Evolutionary conservation across 2,113 vertebrate genomes (phyloP).

Genomic region (Gambusia affinis): DNA sequence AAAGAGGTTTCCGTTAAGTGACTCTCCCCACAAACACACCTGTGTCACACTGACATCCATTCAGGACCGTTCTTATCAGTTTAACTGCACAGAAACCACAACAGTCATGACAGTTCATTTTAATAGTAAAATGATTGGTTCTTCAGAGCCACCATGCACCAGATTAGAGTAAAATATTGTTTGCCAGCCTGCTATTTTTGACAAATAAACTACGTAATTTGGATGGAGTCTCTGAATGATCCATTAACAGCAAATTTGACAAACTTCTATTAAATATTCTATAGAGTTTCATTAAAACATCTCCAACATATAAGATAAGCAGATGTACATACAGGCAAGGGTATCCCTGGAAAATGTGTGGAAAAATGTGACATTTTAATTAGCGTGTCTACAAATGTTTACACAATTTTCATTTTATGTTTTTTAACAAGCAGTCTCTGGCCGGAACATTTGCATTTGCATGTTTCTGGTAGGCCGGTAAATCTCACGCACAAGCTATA

Average conservation of each 20-base stretch:
- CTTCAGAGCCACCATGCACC: not conserved
- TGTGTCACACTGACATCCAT: conserved; percentile 32
- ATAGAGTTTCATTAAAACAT: too few relatives aligned
- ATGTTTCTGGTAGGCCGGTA: too few relatives aligned
- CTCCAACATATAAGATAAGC: too few relatives aligned
- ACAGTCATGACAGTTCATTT: not conserved
- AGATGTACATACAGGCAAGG: too few relatives aligned
- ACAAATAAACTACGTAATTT: not conserved
- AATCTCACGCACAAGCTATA: too few relatives aligned
- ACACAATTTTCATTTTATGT: too few relatives aligned
- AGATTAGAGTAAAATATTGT: not conserved
- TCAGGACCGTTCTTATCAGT: not conserved
- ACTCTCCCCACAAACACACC: conserved; percentile 29
- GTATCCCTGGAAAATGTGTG: too few relatives aligned
- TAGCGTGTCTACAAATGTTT: too few relatives aligned
- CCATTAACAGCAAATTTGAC: not conserved
- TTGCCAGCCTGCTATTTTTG: not conserved
- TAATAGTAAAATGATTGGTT: not conserved
- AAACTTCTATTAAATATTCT: not conserved
- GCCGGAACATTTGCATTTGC: too few relatives aligned
- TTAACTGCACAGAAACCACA: conserved; percentile 5
- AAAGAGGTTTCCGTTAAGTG: not conserved
- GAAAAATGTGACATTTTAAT: too few relatives aligned
- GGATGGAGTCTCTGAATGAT: not conserved
- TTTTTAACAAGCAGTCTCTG: too few relatives aligned